Evolutionary conservation across 2,113 vertebrate species (phyloP), one percentile per base, ranked within the genome.

Genomic region (Odocoileus hemionus): DNA sequence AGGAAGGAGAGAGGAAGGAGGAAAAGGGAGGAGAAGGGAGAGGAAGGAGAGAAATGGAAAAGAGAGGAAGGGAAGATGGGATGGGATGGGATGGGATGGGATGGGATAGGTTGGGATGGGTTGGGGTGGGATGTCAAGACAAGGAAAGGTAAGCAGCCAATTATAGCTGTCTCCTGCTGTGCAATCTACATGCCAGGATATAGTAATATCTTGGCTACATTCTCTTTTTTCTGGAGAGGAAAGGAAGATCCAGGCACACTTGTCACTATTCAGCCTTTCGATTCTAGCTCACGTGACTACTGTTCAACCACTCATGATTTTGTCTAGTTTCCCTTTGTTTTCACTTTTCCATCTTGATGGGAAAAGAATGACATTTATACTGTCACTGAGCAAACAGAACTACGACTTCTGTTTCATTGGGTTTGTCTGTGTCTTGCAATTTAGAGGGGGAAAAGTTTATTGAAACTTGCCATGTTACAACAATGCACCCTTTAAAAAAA

Each of bases 371-470:
- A 36, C 64, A 14, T 95, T 74, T 89, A n/a, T n/a, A 33, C 52
- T 70, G 43, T 67, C 47, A 3, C n/a, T 28, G 83, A 96, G n/a
- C 50, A 89, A 91, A 82, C 12, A 80, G 61, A 91, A 74, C 43
- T 14, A 28, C 6, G 60, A 87, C 83, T 61, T 91, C 60, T 30
- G 39, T 61, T 28, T 54, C 33, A 1, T 60, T 6, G 16, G 25
- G 8, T 54, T 84, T 76, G 30, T 39, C 33, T 84, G 26, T 52
- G 39, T 58, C 30, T 55, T 86, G 67, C 33, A 36, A 13, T 97
- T 61, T 93, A 64, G 61, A 96, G 36, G 36, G 89, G 89, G 1
- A 33, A 89, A 94, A 84, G 67, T 95, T 95, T 87, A 92, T 70
- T 94, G 64, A 93, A 90, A 95, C 94, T 55, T 60, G 57, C 30